Base-by-base conservation (phyloP, 2,113 vertebrate species). In the Nansenia antarctica region DNA sequence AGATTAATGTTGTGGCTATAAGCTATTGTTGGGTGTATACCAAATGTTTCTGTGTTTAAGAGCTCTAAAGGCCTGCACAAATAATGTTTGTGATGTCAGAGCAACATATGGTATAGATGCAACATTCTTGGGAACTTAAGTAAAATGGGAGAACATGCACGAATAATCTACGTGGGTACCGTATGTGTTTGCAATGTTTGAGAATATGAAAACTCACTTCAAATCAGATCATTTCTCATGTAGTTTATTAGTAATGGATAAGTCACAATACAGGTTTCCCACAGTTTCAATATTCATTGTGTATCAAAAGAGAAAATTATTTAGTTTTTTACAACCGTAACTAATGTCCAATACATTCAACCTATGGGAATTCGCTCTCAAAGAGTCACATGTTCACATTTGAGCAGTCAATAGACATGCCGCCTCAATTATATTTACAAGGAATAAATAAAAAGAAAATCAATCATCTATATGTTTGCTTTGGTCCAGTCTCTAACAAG, bases 381-480 rank as follows among this genome's bases (percentile, higher is more conserved):
- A 60, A 59, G 45, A 61, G 5, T 15, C 18, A 39, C 30, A 9
- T 49, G 67, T 45, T 74, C 52, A 65, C 9, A 72, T 27, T 54
- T 62, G 27, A 1, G 65, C 62, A 74, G 39, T 69, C 9, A 29
- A 65, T 57, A 61, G 29, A 68, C 24, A 62, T 66, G 47, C 49
- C 47, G 37, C 27, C 31, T 58, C 60, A 27, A 45, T 24, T 42
- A 20, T 42, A 77, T 63, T 72, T 32, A 39, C 1, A 64, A 39
- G n/a, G 20, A 49, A 49, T 8, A 62, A 22, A 54, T 32, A 35
- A 67, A 18, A 29, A 61, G 35, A 67, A 18, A 29, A 61, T 15
- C 12, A 18, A 30, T 27, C 26, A 55, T 8, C 12, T 14, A 57
- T 1, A 14, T 57, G 27, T 20, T 27, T 11, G 9, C 54, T 20